A percentile compares a stretch with the other conserved stretches of the same genome.
Conservation (phyloP, 35 echinoderm and acorn worm species). For the Lytechinus pictus region DNA sequence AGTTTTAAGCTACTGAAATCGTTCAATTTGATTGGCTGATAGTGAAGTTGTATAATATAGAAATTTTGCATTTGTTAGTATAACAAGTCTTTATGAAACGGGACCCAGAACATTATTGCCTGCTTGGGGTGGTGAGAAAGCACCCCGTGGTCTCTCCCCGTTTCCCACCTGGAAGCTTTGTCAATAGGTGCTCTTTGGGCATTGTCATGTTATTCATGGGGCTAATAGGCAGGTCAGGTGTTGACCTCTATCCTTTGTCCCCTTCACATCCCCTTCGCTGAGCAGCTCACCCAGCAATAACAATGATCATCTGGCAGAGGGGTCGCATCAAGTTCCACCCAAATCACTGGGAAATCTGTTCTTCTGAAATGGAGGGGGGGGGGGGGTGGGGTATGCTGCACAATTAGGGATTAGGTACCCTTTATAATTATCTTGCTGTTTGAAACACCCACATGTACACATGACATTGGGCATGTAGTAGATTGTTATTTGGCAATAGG, state of each 20-base stretch:
- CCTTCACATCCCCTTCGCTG: slow-evolving; percentile 20
- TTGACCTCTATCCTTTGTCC: slow-evolving; percentile 52
- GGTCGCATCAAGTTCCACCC: background rate
- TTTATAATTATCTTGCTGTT: too few relatives aligned
- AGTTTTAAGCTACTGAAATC: too few relatives aligned
- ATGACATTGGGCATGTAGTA: too few relatives aligned
- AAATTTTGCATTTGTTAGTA: too few relatives aligned
- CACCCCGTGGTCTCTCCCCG: background rate
- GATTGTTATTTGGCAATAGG: too few relatives aligned
- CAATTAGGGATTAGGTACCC: background rate
- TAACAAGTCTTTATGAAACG: too few relatives aligned
- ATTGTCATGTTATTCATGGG: slow-evolving; percentile 46
- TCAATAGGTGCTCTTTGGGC: slow-evolving; percentile 43
- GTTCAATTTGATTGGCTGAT: too few relatives aligned
- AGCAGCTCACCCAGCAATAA: background rate
- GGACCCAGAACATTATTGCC: too few relatives aligned
- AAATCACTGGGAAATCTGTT: slow-evolving; percentile 25
- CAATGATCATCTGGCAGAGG: slow-evolving; percentile 45
- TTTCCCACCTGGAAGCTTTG: slow-evolving; percentile 42
- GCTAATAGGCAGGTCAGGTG: slow-evolving; percentile 37
- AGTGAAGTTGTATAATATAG: too few relatives aligned
- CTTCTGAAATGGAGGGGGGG: background rate
- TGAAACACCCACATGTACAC: too few relatives aligned
- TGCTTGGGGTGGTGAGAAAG: too few relatives aligned
- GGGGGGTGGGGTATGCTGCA: background rate